These are phyloP conservation scores for Caenorhabditis virilis DNA, from an alignment of 2,888 invertebrate genomes.

Conservation along the genomic window DNA sequence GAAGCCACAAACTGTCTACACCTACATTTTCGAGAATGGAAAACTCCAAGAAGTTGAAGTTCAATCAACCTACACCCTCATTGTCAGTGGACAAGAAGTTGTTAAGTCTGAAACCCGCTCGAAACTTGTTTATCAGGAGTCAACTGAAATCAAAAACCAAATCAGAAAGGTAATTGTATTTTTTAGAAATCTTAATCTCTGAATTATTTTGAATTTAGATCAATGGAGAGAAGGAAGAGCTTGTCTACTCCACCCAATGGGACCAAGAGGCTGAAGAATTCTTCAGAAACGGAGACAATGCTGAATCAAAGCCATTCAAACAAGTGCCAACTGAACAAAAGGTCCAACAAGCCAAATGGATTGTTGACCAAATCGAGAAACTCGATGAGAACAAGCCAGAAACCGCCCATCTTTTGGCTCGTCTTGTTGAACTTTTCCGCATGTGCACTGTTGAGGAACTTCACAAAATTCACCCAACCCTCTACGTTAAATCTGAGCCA, in stretches of 20 bases:
- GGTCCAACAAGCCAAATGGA: slow-evolving; percentile 27
- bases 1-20: slow-evolving; percentile 39
- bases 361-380: slow-evolving; percentile 28
- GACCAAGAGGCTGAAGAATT: slow-evolving; percentile 54
- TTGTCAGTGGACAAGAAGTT: slow-evolving; percentile 31
- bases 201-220: slow-evolving; percentile 6
- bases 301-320: slow-evolving; percentile 21
- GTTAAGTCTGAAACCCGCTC: slow-evolving; percentile 35
- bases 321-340: slow-evolving; percentile 32
- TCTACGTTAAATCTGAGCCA: slow-evolving; percentile 22
- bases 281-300: slow-evolving; percentile 54
- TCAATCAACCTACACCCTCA: slow-evolving; percentile 37
- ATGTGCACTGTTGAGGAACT: slow-evolving; percentile 43
- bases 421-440: slow-evolving; percentile 53
- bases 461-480: slow-evolving; percentile 30
- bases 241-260: slow-evolving; percentile 50
- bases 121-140: slow-evolving; percentile 28
- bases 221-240: slow-evolving; percentile 40
- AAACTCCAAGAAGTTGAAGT: slow-evolving; percentile 28
- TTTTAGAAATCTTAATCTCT: too few species aligned
- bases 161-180: slow-evolving; percentile 21
- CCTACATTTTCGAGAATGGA: slow-evolving; percentile 39
- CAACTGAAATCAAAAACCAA: slow-evolving; percentile 18
- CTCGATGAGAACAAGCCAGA: slow-evolving; percentile 36
- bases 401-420: slow-evolving; percentile 41